Evolutionary conservation across 23 tunicate genomes (phyloP).

Genomic region (Styela plicata): DNA sequence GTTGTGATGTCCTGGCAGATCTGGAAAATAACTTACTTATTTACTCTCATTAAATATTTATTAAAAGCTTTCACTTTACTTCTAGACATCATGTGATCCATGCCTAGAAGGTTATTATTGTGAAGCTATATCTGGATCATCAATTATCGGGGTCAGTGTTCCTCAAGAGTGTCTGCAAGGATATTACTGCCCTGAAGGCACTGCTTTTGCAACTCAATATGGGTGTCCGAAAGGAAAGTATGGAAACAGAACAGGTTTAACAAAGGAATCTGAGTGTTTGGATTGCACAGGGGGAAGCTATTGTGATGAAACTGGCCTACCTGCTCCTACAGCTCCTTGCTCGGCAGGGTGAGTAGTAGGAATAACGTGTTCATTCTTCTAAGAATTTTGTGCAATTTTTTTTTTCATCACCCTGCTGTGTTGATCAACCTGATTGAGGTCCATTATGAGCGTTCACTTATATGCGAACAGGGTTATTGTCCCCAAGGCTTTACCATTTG

Average conservation of each 20-base stretch:
- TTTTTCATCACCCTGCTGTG: too few species aligned
- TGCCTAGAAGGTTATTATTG: constrained; percentile 90
- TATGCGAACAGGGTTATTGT: too few species aligned
- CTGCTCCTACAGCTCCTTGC: constrained; percentile 46
- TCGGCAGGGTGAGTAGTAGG: constrained; percentile 46
- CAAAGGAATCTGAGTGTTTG: constrained; percentile 30
- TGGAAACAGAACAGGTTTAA: constrained; percentile 17
- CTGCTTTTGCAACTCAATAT: constrained; percentile 36
- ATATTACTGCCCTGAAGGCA: constrained; percentile 71
- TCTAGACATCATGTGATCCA: constrained; percentile 55
- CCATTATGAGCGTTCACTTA: too few species aligned
- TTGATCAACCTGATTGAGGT: too few species aligned
- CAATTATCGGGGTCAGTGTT: constrained; percentile 33
- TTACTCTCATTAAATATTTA: too few species aligned
- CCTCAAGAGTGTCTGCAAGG: constrained; percentile 67
- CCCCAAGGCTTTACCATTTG: too few species aligned
- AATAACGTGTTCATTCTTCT: too few species aligned
- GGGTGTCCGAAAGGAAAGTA: constrained; percentile 80
- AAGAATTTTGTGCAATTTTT: too few species aligned
- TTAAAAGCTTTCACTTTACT: too few species aligned
- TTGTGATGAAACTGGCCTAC: constrained; percentile 59
- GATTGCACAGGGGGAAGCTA: constrained; percentile 70
- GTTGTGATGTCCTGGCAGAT: too few species aligned
- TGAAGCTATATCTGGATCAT: constrained; percentile 36
- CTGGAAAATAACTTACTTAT: too few species aligned